These are phyloP conservation scores for Hemicrepidius hirtus DNA, from an alignment of 2,888 invertebrate species.

Conservation along the genomic window DNA sequence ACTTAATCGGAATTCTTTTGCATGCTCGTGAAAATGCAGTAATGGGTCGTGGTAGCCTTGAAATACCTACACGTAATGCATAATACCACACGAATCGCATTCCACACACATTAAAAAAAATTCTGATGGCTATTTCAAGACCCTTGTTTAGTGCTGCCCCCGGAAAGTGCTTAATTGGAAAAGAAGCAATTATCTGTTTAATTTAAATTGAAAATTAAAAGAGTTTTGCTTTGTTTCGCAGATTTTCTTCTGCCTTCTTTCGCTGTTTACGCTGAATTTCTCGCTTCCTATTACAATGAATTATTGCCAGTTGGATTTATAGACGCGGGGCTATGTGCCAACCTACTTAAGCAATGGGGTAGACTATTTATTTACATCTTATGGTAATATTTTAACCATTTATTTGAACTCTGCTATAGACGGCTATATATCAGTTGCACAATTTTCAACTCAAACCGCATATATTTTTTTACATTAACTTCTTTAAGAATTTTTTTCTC, in stretches of 20 bases:
- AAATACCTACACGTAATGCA: constrained; percentile 21
- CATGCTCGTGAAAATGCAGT: constrained; percentile 8
- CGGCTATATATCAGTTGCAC: constrained; percentile 22
- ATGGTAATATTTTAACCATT: constrained; percentile 39
- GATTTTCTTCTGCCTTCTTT: constrained; percentile 35
- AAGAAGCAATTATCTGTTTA: constrained; percentile 29
- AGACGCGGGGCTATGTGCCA: constrained; percentile 32
- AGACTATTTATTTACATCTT: constrained; percentile 41
- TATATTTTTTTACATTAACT: neutral
- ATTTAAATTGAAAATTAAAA: constrained; percentile 23
- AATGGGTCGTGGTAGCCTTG: constrained; percentile 23
- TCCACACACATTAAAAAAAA: constrained; percentile 10
- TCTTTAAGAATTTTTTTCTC: too few relatives aligned
- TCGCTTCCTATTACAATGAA: constrained; percentile 38
- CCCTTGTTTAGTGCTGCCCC: constrained; percentile 4
- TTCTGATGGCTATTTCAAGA: constrained; percentile 7
- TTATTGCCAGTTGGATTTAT: constrained; percentile 35
- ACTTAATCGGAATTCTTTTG: constrained; percentile 18
- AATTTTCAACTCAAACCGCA: constrained; percentile 10
- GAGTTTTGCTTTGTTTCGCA: constrained; percentile 24
- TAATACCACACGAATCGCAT: neutral
- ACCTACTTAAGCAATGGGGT: constrained; percentile 37
- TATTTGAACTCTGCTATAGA: constrained; percentile 35
- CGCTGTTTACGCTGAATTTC: constrained; percentile 38
- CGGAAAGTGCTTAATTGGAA: constrained; percentile 29